Evolutionary conservation across 2,888 invertebrate genomes (phyloP).

Genomic region (Nineta flava): DNA sequence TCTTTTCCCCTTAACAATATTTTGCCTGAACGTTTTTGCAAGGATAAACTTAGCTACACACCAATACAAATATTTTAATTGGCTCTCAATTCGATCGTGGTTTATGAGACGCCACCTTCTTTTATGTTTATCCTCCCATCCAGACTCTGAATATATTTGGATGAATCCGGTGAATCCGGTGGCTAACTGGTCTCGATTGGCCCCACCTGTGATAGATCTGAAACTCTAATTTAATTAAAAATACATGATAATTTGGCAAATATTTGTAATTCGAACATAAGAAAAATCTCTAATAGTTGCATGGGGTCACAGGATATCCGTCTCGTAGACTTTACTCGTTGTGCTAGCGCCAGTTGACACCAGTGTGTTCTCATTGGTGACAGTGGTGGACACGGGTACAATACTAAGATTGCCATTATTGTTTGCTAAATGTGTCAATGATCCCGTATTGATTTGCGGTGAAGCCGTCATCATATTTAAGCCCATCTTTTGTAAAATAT

Average conservation of each 20-base stretch:
- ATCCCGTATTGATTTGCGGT: slow-evolving; percentile 35
- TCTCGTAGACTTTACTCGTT: slow-evolving; percentile 76
- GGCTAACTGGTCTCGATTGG: no score
- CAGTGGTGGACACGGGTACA: slow-evolving; percentile 16
- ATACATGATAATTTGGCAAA: neutral
- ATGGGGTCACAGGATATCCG: slow-evolving; percentile 75
- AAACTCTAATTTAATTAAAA: no score
- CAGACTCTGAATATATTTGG: no score
- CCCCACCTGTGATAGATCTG: no score
- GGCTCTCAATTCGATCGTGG: no score
- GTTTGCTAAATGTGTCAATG: slow-evolving; percentile 42
- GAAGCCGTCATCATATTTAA: slow-evolving; percentile 39
- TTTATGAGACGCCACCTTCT: no score
- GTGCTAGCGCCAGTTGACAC: slow-evolving; percentile 29
- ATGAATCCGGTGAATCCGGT: no score
- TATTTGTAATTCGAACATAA: neutral
- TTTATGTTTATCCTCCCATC: no score
- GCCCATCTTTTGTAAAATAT: slow-evolving; percentile 69
- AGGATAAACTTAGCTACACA: no score
- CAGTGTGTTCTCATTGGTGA: slow-evolving; percentile 12
- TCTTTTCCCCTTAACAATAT: no score
- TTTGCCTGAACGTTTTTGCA: no score
- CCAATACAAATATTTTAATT: no score
- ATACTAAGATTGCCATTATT: slow-evolving; percentile 17
- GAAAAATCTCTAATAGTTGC: neutral